A percentile compares a stretch with the other conserved stretches of the same genome.
phyloP scores from a whole-genome alignment of 2,888 invertebrate species.

The Oscheius onirici region DNA sequence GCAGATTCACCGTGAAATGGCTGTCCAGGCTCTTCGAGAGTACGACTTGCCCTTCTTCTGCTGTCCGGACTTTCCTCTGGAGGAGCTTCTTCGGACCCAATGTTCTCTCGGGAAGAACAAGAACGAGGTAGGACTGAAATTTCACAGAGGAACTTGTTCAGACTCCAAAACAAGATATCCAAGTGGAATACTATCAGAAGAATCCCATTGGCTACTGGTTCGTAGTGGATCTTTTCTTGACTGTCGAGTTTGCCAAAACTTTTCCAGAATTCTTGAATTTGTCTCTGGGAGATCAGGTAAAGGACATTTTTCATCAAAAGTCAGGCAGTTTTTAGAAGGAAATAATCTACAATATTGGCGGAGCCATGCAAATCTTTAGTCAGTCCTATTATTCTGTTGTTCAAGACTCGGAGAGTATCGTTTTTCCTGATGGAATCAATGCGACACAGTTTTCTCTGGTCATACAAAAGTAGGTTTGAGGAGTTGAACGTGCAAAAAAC shows the following conservation, averaged over 20 bases:
- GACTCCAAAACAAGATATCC: not conserved
- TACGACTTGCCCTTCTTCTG: not conserved
- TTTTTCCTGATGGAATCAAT: constrained; percentile 50
- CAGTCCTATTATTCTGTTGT: constrained; percentile 51
- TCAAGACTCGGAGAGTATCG: constrained; percentile 37
- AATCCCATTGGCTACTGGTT: constrained; percentile 53
- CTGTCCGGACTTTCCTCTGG: not conserved
- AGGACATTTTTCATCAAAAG: not conserved
- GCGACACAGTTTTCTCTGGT: constrained; percentile 31
- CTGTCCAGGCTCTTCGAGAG: constrained; percentile 8
- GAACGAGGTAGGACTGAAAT: too few species aligned
- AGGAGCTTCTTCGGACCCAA: not conserved
- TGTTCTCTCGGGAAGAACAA: too few species aligned
- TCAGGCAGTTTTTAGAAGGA: not conserved
- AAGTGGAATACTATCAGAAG: not conserved
- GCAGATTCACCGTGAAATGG: constrained; percentile 39
- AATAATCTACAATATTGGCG: constrained; percentile 45
- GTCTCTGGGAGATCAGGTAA: not conserved
- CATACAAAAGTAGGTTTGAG: not conserved
- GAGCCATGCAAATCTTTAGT: constrained; percentile 42
- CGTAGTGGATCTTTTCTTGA: constrained; percentile 49
- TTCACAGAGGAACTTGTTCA: too few species aligned
- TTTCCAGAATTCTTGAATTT: constrained; percentile 44
- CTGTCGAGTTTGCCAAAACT: constrained; percentile 54
- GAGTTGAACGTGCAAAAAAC: too few species aligned